Conservation (phyloP, 2,797 vertebrate genomes). For the Limnodromus scolopaceus region DNA sequence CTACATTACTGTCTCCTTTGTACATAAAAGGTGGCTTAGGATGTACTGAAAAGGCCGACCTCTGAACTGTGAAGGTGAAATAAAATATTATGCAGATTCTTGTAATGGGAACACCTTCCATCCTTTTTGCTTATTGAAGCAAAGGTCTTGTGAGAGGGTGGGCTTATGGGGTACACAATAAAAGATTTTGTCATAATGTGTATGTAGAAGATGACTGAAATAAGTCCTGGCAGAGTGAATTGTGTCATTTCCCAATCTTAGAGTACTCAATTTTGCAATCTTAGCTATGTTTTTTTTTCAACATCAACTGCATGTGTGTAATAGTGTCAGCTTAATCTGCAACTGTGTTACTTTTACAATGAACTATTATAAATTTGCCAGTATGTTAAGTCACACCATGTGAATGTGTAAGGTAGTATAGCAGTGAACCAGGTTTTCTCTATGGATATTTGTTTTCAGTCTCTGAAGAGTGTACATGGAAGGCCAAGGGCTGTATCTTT, state of each 20-base stretch:
- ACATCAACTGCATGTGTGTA: not conserved
- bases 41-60: not conserved
- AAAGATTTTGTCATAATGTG: not conserved
- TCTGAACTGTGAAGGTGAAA: not conserved
- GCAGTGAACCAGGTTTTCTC: not conserved
- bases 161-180: not conserved
- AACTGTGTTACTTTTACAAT: rapidly evolving
- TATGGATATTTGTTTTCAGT: not conserved
- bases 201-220: not conserved
- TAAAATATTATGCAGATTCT: not conserved
- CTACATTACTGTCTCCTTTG: not conserved
- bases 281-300: not conserved
- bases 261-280: not conserved
- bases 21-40: not conserved
- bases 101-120: not conserved
- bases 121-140: not conserved
- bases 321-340: not conserved
- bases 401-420: not conserved
- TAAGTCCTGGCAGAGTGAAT: not conserved
- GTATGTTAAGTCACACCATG: not conserved
- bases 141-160: not conserved
- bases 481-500: not conserved
- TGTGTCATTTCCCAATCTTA: not conserved
- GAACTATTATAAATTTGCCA: not conserved
- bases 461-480: not conserved